Evolutionary conservation across 2,888 invertebrate species (phyloP).

Genomic region (Rhamnusium bicolor): DNA sequence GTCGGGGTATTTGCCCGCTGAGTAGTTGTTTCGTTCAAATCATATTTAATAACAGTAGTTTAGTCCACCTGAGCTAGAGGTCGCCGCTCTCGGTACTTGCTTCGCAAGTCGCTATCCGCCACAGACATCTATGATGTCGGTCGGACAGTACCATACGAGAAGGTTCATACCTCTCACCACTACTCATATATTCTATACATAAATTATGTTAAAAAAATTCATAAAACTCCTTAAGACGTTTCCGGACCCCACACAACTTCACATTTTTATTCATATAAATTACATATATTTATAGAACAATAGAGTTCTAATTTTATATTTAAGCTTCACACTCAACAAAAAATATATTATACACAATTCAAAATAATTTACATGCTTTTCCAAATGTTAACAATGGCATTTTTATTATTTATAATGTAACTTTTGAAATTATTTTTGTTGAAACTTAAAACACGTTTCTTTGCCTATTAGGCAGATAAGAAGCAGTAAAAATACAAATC

Average conservation of each 20-base stretch:
- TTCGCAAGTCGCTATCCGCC: no score
- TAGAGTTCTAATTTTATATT: background rate
- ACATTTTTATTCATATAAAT: background rate
- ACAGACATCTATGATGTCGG: no score
- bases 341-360: background rate
- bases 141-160: no score
- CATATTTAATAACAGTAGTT: no score
- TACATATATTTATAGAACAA: constrained; percentile 1
- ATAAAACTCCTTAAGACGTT: no score
- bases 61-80: no score
- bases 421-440: constrained; percentile 15
- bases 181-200: no score
- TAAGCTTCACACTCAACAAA: constrained; percentile 5
- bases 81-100: no score
- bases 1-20: no score
- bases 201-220: no score
- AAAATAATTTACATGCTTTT: constrained; percentile 3
- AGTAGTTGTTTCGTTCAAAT: no score
- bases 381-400: constrained; percentile 3
- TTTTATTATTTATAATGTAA: constrained; percentile 23
- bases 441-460: background rate
- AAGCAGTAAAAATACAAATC: constrained; percentile 26
- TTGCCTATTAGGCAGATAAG: constrained; percentile 11
- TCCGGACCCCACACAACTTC: background rate
- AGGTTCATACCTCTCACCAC: no score